phyloP scores from a whole-genome alignment of 2,888 invertebrate species.

The Tetranychus piercei region DNA sequence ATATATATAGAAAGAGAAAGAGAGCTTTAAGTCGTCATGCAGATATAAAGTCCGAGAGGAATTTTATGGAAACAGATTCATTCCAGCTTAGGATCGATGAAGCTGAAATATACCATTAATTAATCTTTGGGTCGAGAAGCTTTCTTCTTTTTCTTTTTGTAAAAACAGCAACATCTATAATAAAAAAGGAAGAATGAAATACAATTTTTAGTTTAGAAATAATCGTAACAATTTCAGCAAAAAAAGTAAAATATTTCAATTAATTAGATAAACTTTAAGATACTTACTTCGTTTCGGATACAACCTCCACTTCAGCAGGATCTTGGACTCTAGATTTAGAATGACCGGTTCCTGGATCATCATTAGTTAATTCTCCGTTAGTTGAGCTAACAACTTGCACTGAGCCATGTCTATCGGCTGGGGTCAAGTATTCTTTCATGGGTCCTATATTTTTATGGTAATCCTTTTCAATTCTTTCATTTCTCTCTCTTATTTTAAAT shows the following conservation, averaged over 20 bases:
- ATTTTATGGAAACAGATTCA: background rate
- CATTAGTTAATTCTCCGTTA: conserved; percentile 80
- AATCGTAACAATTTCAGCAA: background rate
- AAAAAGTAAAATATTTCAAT: background rate
- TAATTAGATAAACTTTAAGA: conserved; percentile 32
- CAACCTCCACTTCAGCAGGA: conserved; percentile 78
- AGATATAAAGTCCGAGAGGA: background rate
- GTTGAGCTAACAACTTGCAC: conserved; percentile 95
- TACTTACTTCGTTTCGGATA: conserved; percentile 85
- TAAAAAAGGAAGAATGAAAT: background rate
- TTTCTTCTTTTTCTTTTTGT: conserved; percentile 95
- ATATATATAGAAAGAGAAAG: background rate
- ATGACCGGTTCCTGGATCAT: conserved; percentile 88
- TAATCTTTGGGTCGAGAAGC: conserved; percentile 10
- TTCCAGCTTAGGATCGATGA: background rate
- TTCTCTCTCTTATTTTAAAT: background rate
- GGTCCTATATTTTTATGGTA: background rate
- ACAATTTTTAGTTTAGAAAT: background rate
- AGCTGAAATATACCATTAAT: background rate
- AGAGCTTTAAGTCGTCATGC: background rate
- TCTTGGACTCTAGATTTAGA: conserved; percentile 91
- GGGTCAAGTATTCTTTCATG: background rate
- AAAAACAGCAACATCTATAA: conserved; percentile 90
- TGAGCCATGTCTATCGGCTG: conserved; percentile 84
- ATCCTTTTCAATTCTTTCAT: background rate